Base-by-base conservation (phyloP, 2,888 invertebrate genomes). In the Dasypogon diadema region DNA sequence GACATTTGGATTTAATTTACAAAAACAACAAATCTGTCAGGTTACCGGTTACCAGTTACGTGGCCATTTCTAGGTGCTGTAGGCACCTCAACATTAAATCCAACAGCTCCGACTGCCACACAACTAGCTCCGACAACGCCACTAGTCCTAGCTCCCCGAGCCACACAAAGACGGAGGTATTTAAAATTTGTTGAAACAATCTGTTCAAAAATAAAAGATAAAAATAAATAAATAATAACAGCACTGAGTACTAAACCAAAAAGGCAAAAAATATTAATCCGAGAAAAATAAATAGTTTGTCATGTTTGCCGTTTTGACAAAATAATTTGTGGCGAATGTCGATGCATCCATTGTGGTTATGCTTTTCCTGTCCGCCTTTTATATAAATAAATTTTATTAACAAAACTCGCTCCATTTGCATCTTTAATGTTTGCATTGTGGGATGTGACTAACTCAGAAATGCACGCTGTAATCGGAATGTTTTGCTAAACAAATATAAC, bases 41-140 rank as follows among this genome's bases (percentile, higher is more conserved):
- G 92, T 89, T 91, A 92, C 89, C 92, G 92, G 87, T 90, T 92
- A 87, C 91, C 92, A 84, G 90, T 92, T 88, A 87, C 92, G 87
- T 92, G 92, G 92, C 92, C 92, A 87, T 92, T 92, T 91, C 89
- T 92, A 87, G 88, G 89, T 79, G 86, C 86, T 60, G 84, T 89
- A 78, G 86, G 88, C 81, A 87, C 88, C 81, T 85, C 88, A 82
- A 86, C 87, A 82, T 85, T 88, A 81, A 89, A 91, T 81, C 89
- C 91, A 80, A 88, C 90, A 81, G 89, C 90, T 81, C 89, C 84
- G 87, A 77, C 80, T 58, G 81, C 80, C 75, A 90, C 87, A 89
- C 79, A 80, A 79, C 78, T 82, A 77, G 70, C 81, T 81, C 60
- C 81, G 75, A 76, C 80, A 75, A 76, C 84, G 84, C 86, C 80